Conservation (phyloP, 2,888 invertebrate species). For the Sphecodes monilicornis region DNA sequence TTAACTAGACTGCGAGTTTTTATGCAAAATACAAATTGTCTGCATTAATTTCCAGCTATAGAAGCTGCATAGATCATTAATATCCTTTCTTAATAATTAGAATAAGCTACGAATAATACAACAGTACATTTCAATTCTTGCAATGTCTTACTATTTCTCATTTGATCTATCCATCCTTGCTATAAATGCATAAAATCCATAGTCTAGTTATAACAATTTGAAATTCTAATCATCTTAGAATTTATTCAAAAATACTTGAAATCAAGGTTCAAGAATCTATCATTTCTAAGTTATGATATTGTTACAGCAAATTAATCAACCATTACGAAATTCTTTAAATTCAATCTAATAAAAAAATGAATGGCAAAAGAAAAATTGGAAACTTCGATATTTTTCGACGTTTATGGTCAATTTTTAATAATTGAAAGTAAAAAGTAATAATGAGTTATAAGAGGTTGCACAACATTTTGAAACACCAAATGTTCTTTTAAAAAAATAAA, state of each 20-base stretch:
- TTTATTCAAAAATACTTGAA: not conserved
- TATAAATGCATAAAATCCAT: not conserved
- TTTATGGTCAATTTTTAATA: not conserved
- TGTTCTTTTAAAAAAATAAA: not conserved
- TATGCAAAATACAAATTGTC: too few relatives aligned
- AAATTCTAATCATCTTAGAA: not conserved
- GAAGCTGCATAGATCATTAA: not conserved
- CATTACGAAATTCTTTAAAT: not conserved
- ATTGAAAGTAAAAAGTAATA: not conserved
- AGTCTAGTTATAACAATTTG: not conserved
- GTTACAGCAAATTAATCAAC: not conserved
- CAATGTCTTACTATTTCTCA: not conserved
- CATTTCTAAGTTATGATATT: not conserved
- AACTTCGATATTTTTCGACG: not conserved
- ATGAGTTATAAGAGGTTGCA: not conserved
- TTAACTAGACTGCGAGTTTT: too few relatives aligned
- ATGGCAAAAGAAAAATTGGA: not conserved
- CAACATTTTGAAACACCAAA: not conserved
- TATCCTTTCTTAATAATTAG: not conserved
- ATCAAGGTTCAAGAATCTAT: not conserved
- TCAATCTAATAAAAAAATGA: not conserved
- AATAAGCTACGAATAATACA: not conserved
- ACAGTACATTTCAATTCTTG: not conserved
- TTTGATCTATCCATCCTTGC: not conserved
- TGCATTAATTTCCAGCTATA: not conserved